phyloP scores from a whole-genome alignment of 2,797 vertebrate genomes.

The Sebastes cheni region DNA sequence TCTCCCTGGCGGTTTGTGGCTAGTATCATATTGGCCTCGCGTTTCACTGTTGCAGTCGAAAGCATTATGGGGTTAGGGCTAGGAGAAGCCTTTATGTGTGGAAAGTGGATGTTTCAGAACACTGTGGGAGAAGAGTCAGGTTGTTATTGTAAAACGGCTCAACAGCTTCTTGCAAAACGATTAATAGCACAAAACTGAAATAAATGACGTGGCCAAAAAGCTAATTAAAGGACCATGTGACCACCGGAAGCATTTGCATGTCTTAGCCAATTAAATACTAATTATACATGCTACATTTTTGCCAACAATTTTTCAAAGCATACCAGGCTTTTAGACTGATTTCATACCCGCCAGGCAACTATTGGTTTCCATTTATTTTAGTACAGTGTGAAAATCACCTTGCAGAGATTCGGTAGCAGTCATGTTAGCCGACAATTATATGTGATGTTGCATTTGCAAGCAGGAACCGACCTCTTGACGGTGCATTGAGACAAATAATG shows the following conservation, averaged over 20 bases:
- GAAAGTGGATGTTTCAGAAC: constrained; percentile 23
- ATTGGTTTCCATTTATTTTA: constrained; percentile 19
- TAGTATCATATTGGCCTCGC: constrained; percentile 43
- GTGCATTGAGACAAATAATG: background rate
- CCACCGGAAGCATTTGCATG: constrained; percentile 35
- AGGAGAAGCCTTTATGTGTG: background rate
- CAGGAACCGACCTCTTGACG: background rate
- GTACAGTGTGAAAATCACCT: constrained; percentile 20
- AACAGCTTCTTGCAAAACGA: constrained; percentile 14
- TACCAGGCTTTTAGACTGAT: constrained; percentile 17
- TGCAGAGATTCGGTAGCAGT: background rate
- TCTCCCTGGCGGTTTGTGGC: constrained; percentile 51
- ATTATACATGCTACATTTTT: constrained; percentile 24
- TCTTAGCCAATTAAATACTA: constrained; percentile 43
- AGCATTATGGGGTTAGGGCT: constrained; percentile 10
- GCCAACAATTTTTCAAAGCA: constrained; percentile 33
- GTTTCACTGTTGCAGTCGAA: constrained; percentile 44
- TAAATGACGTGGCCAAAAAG: constrained; percentile 33
- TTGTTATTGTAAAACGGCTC: constrained; percentile 5
- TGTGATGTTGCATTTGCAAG: background rate
- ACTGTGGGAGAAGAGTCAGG: background rate
- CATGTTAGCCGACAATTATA: background rate
- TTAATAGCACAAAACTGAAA: constrained; percentile 32
- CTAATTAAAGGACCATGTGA: constrained; percentile 42
- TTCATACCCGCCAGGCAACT: constrained; percentile 20